A percentile compares a stretch with the other conserved stretches of the same genome.
Evolutionary conservation across 2,888 invertebrate species (phyloP).

Genomic region (Xestia c-nigrum): DNA sequence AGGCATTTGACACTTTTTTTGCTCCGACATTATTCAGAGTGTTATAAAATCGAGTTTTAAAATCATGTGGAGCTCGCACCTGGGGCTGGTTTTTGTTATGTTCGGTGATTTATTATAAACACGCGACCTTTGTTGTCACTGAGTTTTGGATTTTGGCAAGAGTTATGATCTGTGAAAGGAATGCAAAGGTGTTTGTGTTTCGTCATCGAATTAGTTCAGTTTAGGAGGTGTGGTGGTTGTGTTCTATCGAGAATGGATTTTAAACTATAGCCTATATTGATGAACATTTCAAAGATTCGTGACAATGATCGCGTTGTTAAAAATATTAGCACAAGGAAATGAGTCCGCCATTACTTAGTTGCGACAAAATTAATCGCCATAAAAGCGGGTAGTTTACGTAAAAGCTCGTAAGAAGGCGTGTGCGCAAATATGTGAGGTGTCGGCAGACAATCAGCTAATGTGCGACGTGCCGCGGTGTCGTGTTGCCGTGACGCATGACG

Average conservation of each 20-base stretch:
- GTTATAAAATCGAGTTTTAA: slow-evolving; percentile 47
- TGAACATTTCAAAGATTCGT: background rate
- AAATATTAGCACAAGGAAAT: slow-evolving; percentile 26
- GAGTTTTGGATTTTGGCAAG: slow-evolving; percentile 29
- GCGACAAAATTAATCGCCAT: slow-evolving; percentile 51
- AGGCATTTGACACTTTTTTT: slow-evolving; percentile 77
- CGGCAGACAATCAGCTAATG: slow-evolving; percentile 75
- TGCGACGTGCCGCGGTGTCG: slow-evolving; percentile 64
- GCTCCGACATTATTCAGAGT: slow-evolving; percentile 55
- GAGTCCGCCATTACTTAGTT: slow-evolving; percentile 34
- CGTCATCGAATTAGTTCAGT: slow-evolving; percentile 8
- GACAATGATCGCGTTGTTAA: background rate
- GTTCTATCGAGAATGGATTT: background rate
- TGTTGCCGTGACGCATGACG: slow-evolving; percentile 28
- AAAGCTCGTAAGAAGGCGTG: slow-evolving; percentile 59
- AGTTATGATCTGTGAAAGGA: slow-evolving; percentile 20
- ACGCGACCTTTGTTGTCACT: slow-evolving; percentile 54
- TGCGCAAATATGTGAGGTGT: slow-evolving; percentile 65
- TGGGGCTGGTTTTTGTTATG: slow-evolving; percentile 55
- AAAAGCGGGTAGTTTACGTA: slow-evolving; percentile 54
- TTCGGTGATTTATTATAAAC: slow-evolving; percentile 58
- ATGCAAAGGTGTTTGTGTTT: slow-evolving; percentile 21
- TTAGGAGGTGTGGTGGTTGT: background rate
- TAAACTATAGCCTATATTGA: background rate
- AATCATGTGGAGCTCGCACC: slow-evolving; percentile 55